These are phyloP conservation scores for Lydus trimaculatus DNA, from an alignment of 2,888 invertebrate species.

Conservation along the genomic window DNA sequence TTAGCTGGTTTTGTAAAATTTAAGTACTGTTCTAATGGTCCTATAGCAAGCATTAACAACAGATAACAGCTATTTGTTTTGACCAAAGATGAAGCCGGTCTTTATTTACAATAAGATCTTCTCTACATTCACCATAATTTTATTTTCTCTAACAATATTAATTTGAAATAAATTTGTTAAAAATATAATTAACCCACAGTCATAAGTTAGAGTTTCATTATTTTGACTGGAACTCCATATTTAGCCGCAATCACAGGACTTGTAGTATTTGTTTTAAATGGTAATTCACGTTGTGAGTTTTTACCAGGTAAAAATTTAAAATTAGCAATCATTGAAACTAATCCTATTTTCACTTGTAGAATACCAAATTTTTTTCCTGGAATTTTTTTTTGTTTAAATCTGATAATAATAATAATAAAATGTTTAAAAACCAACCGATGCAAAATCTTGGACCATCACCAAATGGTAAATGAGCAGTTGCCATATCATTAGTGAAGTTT, in stretches of 20 bases:
- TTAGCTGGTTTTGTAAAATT: no score
- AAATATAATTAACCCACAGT: slow-evolving; percentile 11
- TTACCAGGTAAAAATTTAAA: slow-evolving; percentile 22
- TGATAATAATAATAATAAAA: slow-evolving; percentile 4
- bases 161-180: slow-evolving; percentile 8
- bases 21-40: no score
- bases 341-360: slow-evolving; percentile 17
- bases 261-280: slow-evolving; percentile 7
- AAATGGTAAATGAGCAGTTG: background rate
- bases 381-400: no score
- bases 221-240: slow-evolving; percentile 14
- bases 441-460: background rate
- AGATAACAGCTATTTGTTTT: no score
- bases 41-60: no score
- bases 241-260: background rate
- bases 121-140: no score
- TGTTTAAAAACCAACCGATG: background rate
- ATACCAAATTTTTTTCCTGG: slow-evolving; percentile 17
- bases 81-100: no score
- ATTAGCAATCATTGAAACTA: slow-evolving; percentile 16
- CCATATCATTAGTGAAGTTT: background rate
- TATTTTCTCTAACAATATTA: no score
- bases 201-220: slow-evolving; percentile 8
- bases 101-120: no score
- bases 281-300: slow-evolving; percentile 14